Percentiles rank a stretch among this genome's conserved stretches.
These are phyloP conservation scores for Leptinotarsa lineolata DNA, from an alignment of 1,140 invertebrate genomes.

Conservation along the genomic window DNA sequence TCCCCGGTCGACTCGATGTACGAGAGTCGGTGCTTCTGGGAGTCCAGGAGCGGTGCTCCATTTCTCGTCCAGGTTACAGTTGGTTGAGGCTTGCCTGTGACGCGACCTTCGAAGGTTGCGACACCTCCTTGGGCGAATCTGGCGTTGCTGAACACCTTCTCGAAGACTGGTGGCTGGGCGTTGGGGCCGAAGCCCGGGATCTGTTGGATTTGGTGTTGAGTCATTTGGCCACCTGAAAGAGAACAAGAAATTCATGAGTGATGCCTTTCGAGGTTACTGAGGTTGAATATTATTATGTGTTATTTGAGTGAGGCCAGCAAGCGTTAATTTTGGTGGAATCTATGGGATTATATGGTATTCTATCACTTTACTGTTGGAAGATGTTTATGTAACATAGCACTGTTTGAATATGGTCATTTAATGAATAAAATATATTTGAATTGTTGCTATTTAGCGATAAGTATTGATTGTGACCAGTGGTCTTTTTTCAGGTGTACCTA, in stretches of 20 bases:
- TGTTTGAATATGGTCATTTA: too few species aligned
- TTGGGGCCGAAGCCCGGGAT: slow-evolving; percentile 61
- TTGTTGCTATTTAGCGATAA: too few species aligned
- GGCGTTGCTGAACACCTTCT: slow-evolving; percentile 91
- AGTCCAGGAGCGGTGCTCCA: slow-evolving; percentile 78
- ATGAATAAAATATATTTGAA: too few species aligned
- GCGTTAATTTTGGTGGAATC: too few species aligned
- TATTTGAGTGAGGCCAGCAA: too few species aligned
- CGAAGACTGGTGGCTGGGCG: slow-evolving; percentile 85
- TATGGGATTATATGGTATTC: too few species aligned
- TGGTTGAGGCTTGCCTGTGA: slow-evolving; percentile 90
- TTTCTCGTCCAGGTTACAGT: slow-evolving; percentile 93
- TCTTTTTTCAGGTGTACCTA: too few species aligned
- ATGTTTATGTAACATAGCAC: too few species aligned
- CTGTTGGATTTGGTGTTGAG: slow-evolving; percentile 60
- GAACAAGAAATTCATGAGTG: background rate
- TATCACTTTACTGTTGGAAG: too few species aligned
- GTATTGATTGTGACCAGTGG: too few species aligned
- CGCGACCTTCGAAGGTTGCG: slow-evolving; percentile 88
- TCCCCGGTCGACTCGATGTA: slow-evolving; percentile 86
- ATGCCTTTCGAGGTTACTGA: background rate
- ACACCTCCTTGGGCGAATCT: slow-evolving; percentile 91
- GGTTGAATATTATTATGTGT: too few species aligned
- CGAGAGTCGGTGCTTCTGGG: slow-evolving; percentile 82
- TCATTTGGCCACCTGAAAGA: slow-evolving; percentile 58